Base-by-base conservation (phyloP, 1,140 invertebrate genomes). In the Aphaenogaster ashmeadi region DNA sequence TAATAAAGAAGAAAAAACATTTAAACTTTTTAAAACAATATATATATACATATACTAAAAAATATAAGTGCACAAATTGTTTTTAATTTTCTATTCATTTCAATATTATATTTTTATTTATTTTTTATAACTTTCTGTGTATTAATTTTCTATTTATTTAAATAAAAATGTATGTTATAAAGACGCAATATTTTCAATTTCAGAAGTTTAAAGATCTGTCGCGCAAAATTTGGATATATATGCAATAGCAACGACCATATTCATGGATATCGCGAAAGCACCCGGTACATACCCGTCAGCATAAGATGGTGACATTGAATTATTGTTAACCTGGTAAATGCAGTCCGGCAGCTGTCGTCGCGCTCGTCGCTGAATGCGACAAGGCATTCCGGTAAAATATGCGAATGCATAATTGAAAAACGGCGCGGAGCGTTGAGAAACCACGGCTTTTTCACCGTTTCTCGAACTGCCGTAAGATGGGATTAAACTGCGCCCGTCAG, bases 351-450 rank as follows among this genome's bases (percentile, higher is more conserved):
- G 69, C 80, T 84, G 80, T 84, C 80, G 80, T 84, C 69, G 69
- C 69, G 80, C 33, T 84, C 54, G 67, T 84, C 41, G 80, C 69
- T 75, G 80, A 75, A 84, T 84, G 69, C 80, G 69, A 84, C 80
- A 84, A 84, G 80, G 69, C 80, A 50, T 84, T 75, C 41, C 54
- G 33, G 69, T 84, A 84, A 84, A 75, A 84, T 84, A 84, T 84
- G 80, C 80, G 69, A 84, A 84, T 84, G 80, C 80, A 84, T 84
- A 84, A 84, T 84, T 84, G 80, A 84, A 75, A 84, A 84, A 84
- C 69, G 80, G 33, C 47, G 54, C 67, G 44, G 9, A 44, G 33
- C 69, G 18, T 62, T n/a, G 69, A 13, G n/a, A 38, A 74, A 54
- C 58, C 56, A 71, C 54, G 54, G 80, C 80, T 84, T 84, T 84